Base-by-base conservation (phyloP, 2,888 invertebrate species). In the Incurvaria masculella region DNA sequence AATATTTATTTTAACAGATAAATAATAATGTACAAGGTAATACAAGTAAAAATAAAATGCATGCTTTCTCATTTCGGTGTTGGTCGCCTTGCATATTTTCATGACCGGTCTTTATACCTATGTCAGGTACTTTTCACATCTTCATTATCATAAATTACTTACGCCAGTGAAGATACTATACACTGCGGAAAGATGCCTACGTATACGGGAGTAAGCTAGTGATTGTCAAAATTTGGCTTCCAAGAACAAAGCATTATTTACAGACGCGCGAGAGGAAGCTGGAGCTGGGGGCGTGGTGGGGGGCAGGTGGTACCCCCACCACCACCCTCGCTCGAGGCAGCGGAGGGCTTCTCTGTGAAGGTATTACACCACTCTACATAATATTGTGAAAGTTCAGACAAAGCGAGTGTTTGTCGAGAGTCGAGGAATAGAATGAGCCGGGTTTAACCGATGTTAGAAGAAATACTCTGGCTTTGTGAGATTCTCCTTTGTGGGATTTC, bases 141-240 rank as follows among this genome's bases (percentile, higher is more conserved):
- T n/a, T n/a, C n/a, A n/a, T n/a, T n/a, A n/a, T n/a, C n/a, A n/a
- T n/a, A n/a, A n/a, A n/a, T n/a, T n/a, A n/a, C n/a, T n/a, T n/a
- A n/a, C n/a, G n/a, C n/a, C n/a, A n/a, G n/a, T n/a, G n/a, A n/a
- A n/a, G n/a, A n/a, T n/a, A n/a, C n/a, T n/a, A n/a, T n/a, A n/a
- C n/a, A n/a, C n/a, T n/a, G 23, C 23, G 23, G 23, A 23, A 23
- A 51, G 58, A 57, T 57, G 60, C 64, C 62, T 65, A 68, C 68
- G 66, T 69, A 69, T 65, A 65, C 57, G 61, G 57, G 64, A 74
- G 74, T 65, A 69, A 69, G 78, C 76, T 69, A 76, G 76, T 78
- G 76, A 78, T 78, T 79, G 79, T 78, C 78, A 79, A 79, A 79
- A 79, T 79, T 79, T 79, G 79, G 79, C 79, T 79, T 79, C 71